phyloP scores from a whole-genome alignment of 23 tunicate species.

The Ascidia mentula region DNA sequence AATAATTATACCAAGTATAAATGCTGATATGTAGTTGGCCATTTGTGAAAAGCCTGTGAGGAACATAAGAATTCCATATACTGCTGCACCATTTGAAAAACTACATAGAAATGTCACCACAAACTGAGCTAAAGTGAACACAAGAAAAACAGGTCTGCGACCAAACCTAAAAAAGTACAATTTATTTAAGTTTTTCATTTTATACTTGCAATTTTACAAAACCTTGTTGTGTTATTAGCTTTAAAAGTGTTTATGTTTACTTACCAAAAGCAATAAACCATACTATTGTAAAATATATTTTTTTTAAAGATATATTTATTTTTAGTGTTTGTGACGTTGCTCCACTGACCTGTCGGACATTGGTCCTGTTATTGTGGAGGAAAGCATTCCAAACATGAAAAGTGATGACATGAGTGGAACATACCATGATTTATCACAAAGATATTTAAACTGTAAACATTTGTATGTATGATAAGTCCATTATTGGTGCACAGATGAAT shows the following conservation, averaged over 20 bases:
- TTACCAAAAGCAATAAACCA: too few species aligned
- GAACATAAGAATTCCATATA: not conserved
- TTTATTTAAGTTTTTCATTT: not conserved
- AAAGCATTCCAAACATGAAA: not conserved
- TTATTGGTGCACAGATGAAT: not conserved
- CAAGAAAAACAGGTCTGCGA: not conserved
- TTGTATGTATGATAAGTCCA: not conserved
- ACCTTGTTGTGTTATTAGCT: too few species aligned
- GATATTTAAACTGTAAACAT: not conserved
- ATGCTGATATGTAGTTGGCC: not conserved
- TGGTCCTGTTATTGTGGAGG: not conserved
- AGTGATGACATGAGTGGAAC: conserved; percentile 2
- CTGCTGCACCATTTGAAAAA: not conserved
- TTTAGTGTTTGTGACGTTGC: too few species aligned
- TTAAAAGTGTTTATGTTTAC: too few species aligned
- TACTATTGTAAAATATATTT: too few species aligned
- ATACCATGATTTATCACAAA: conserved; percentile 7
- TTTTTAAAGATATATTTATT: too few species aligned
- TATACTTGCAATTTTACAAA: too few species aligned
- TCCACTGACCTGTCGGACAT: conserved; percentile 10
- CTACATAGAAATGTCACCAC: not conserved
- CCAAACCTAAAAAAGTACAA: not conserved
- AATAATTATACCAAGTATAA: not conserved
- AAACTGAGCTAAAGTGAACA: not conserved
- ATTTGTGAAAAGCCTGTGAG: not conserved